Evolutionary conservation across 2,797 vertebrate genomes (phyloP).

Genomic region (Taeniopygia guttata): DNA sequence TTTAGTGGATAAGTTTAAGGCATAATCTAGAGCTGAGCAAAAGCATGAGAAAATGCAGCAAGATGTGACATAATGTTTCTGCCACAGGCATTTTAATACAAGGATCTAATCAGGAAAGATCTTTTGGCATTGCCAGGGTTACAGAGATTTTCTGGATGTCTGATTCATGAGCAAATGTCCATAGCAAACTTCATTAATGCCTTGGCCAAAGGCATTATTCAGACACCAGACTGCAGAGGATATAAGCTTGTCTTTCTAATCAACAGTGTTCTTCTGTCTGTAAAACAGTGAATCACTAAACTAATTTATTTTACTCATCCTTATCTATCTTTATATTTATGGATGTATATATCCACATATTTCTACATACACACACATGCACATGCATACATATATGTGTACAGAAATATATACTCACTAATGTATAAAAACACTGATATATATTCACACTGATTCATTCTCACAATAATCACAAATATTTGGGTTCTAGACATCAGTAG

Average conservation of each 20-base stretch:
- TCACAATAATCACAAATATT: background rate
- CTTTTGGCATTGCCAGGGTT: background rate
- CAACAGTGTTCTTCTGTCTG: background rate
- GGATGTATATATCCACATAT: background rate
- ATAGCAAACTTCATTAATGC: background rate
- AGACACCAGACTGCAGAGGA: background rate
- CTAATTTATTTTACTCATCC: background rate
- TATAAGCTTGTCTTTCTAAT: background rate
- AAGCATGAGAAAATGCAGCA: background rate
- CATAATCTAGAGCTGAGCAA: background rate
- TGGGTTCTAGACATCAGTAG: background rate
- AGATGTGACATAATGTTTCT: background rate
- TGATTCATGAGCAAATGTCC: background rate
- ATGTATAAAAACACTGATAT: background rate
- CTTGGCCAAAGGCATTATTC: background rate
- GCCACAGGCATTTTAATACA: background rate
- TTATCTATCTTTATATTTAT: background rate
- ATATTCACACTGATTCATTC: accelerated
- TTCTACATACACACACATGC: background rate
- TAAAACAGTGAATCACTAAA: background rate
- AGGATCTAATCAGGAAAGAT: background rate
- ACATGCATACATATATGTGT: no score
- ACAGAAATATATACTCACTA: background rate
- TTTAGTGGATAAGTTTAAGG: background rate
- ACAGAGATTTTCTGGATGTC: background rate